phyloP scores from a whole-genome alignment of 2,888 invertebrate genomes.

The Stenotaenia linearis region DNA sequence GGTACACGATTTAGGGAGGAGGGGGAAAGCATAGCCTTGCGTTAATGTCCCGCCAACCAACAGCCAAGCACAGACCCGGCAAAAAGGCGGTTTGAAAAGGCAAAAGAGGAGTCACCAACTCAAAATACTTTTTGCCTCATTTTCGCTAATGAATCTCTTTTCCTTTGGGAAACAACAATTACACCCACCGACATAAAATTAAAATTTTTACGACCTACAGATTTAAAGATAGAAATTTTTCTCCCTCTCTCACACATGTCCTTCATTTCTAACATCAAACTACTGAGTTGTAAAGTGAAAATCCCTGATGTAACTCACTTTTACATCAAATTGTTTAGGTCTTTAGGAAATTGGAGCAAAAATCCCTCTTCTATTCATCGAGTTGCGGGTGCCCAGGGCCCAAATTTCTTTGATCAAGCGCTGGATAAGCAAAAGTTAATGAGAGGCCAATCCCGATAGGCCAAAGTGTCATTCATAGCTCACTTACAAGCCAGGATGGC shows the following conservation, averaged over 20 bases:
- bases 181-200: background rate
- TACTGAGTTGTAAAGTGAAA: background rate
- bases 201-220: background rate
- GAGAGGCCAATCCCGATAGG: slow-evolving; percentile 16
- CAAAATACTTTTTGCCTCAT: slow-evolving; percentile 11
- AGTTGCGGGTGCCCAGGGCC: slow-evolving; percentile 17
- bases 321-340: background rate
- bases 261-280: background rate
- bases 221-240: background rate
- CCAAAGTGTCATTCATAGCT: slow-evolving; percentile 23
- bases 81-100: background rate
- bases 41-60: slow-evolving; percentile 24
- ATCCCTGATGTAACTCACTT: background rate
- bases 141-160: background rate
- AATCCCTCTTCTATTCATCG: slow-evolving; percentile 17
- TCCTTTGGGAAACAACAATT: slow-evolving; percentile 10
- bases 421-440: slow-evolving; percentile 2
- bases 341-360: slow-evolving; percentile 12
- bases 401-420: slow-evolving; percentile 13
- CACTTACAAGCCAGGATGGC: slow-evolving; percentile 26
- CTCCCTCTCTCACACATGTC: background rate
- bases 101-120: slow-evolving; percentile 16
- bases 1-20: slow-evolving; percentile 18
- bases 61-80: background rate
- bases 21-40: slow-evolving; percentile 24